Conservation (phyloP, 2,888 invertebrate species). For the Craniophora ligustri region DNA sequence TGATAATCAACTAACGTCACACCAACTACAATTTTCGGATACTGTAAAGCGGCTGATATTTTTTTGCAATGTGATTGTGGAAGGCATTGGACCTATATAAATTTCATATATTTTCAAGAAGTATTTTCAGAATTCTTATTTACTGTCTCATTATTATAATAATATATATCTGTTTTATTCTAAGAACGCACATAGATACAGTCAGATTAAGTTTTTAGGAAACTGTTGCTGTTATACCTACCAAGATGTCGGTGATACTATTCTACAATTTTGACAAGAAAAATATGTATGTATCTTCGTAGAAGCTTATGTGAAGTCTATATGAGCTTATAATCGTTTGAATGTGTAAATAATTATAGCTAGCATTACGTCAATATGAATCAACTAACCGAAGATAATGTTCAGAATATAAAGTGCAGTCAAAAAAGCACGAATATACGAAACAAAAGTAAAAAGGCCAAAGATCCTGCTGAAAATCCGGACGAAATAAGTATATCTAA, state of each 20-base stretch:
- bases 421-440: slow-evolving; percentile 78
- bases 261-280: slow-evolving; percentile 83
- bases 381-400: slow-evolving; percentile 79
- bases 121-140: slow-evolving; percentile 72
- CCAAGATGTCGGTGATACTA: slow-evolving; percentile 87
- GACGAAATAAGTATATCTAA: slow-evolving; percentile 76
- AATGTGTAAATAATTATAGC: slow-evolving; percentile 83
- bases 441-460: slow-evolving; percentile 86
- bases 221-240: slow-evolving; percentile 71
- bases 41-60: slow-evolving; percentile 61
- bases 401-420: slow-evolving; percentile 81
- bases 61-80: slow-evolving; percentile 86
- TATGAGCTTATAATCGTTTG: slow-evolving; percentile 76
- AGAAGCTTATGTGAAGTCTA: slow-evolving; percentile 70
- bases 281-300: slow-evolving; percentile 78
- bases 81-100: slow-evolving; percentile 70
- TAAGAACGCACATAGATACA: slow-evolving; percentile 59
- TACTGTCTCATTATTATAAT: slow-evolving; percentile 62
- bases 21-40: slow-evolving; percentile 41
- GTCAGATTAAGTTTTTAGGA: slow-evolving; percentile 63
- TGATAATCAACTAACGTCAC: slow-evolving; percentile 10
- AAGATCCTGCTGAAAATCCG: slow-evolving; percentile 80
- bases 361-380: slow-evolving; percentile 81
- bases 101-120: slow-evolving; percentile 70
- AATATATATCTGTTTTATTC: slow-evolving; percentile 58